These are phyloP conservation scores for Cassiopea xamachana DNA, from an alignment of 30 jellyfish, hydroid and myxozoan genomes.

Conservation along the genomic window DNA sequence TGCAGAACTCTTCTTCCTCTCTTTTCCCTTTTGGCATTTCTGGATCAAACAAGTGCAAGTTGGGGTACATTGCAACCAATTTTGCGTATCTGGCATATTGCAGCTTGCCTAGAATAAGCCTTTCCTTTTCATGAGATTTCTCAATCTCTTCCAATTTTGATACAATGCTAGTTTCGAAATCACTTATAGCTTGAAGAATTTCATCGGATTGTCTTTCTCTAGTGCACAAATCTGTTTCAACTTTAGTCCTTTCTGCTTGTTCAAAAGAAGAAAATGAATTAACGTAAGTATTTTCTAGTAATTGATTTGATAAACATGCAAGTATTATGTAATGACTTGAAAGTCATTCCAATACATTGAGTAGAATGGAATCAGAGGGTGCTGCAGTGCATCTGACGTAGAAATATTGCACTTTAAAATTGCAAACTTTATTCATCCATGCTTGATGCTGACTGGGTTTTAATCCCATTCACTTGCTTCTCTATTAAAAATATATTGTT, in stretches of 20 bases:
- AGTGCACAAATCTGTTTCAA: background rate
- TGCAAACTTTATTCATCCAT: no score
- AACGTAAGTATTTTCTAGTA: no score
- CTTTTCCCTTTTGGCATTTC: slow-evolving; percentile 23
- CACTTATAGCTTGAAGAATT: background rate
- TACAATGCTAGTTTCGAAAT: background rate
- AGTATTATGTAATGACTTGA: no score
- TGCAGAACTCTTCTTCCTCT: background rate
- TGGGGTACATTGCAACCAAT: slow-evolving; percentile 33
- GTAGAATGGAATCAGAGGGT: no score
- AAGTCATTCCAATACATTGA: no score
- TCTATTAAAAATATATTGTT: no score
- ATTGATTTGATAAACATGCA: no score
- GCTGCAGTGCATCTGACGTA: no score
- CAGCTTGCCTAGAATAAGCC: slow-evolving; percentile 12
- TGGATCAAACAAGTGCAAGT: slow-evolving; percentile 22
- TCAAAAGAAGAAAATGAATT: background rate
- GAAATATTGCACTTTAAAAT: no score
- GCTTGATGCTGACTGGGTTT: no score
- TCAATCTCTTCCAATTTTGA: slow-evolving; percentile 8
- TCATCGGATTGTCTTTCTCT: slow-evolving; percentile 1
- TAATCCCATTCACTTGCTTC: no score
- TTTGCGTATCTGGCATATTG: background rate
- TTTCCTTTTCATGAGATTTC: slow-evolving; percentile 14
- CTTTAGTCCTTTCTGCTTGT: slow-evolving; percentile 33